A percentile compares a stretch with the other conserved stretches of the same genome.
These are phyloP conservation scores for Cygnus buccinator DNA, from an alignment of 2,113 vertebrate species.

Conservation along the genomic window DNA sequence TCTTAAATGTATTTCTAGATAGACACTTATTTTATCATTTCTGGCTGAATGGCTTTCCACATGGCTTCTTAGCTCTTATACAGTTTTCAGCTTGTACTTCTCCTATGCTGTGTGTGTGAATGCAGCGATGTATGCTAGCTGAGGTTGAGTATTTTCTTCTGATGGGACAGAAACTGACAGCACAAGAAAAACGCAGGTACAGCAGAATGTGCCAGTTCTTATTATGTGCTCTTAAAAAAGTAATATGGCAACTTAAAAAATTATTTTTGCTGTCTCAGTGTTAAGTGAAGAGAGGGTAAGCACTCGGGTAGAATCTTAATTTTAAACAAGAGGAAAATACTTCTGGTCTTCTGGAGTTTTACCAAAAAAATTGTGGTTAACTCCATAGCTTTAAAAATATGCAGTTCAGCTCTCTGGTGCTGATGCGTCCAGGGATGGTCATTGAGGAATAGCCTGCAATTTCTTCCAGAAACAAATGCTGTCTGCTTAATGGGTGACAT, in stretches of 20 bases:
- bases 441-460: not conserved
- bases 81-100: not conserved
- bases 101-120: not conserved
- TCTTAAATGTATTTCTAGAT: not conserved
- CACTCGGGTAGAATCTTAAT: not conserved
- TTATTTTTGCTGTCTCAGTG: not conserved
- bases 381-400: not conserved
- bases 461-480: not conserved
- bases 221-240: not conserved
- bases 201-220: not conserved
- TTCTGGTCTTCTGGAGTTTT: not conserved
- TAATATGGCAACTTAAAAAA: not conserved
- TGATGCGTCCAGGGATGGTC: not conserved
- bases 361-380: not conserved
- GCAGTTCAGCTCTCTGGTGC: not conserved
- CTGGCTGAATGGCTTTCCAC: not conserved
- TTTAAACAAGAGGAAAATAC: not conserved
- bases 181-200: not conserved
- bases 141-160: not conserved
- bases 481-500: not conserved
- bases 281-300: not conserved
- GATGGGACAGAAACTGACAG: not conserved
- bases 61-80: not conserved
- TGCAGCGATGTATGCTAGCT: not conserved
- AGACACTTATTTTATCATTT: not conserved